Base-by-base conservation (phyloP, 2,797 vertebrate species). In the Anolis apletophallus region DNA sequence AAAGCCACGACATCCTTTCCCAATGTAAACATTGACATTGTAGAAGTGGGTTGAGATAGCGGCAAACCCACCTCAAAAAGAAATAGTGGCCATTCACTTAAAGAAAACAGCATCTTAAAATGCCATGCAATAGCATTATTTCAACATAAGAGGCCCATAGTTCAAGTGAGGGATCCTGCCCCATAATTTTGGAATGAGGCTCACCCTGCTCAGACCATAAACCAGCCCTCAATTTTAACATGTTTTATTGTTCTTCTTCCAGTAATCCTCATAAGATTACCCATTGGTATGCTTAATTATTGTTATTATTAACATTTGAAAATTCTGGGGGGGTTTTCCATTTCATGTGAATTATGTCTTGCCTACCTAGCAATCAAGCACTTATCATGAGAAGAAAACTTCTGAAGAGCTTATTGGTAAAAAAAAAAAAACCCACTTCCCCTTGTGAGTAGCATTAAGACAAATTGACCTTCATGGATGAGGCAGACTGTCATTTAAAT, bases 311-410 rank as follows among this genome's bases (percentile, higher is more conserved):
- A 83, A 57, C 52, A 59, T 59, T 71, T 29, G 67, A 76, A 82
- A 67, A 40, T 55, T 32, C 2, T n/a, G 5, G n/a, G n/a, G n/a
- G n/a, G n/a, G n/a, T 72, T 17, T 16, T 34, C 54, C 36, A 3
- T 78, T 78, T 16, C 85, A 86, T 75, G 78, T 75, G 74, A 72
- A n/a, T 9, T 52, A 46, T 84, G 84, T 77, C 54, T 78, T 40
- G 64, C 74, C 83, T 85, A 88, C 85, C 29, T 59, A 83, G 69
- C 86, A 8, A 76, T 81, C 83, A 77, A 67, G 54, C 1, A 80
- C 82, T 83, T 76, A 52, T 86, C 83, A 71, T 80, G 89, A 91
- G 91, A 93, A 80, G 87, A 79, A 91, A 94, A 80, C 84, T 54
- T 8, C 87, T 89, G 69, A 85, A 81, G 88, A 82, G 88, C 61